Evolutionary conservation across 2,797 vertebrate genomes (phyloP).

Genomic region (Eulemur mongoz): DNA sequence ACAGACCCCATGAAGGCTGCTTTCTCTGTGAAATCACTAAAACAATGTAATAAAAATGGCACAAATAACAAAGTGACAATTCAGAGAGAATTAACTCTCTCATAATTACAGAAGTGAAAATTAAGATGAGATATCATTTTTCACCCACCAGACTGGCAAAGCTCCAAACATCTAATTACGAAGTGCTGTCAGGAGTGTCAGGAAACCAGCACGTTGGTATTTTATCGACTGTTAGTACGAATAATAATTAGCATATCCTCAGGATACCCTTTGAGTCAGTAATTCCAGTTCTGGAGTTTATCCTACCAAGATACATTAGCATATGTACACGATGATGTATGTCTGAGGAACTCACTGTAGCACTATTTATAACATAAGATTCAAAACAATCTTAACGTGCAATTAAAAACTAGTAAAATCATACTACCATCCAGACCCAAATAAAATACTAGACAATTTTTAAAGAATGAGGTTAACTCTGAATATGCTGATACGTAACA

Average conservation of each 20-base stretch:
- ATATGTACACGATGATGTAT: neutral
- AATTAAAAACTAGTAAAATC: conserved; percentile 14
- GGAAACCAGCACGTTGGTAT: neutral
- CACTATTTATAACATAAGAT: neutral
- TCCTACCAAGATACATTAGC: neutral
- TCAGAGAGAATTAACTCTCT: conserved; percentile 10
- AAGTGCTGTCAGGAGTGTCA: neutral
- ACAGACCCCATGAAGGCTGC: neutral
- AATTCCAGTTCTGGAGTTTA: neutral
- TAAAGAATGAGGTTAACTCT: neutral
- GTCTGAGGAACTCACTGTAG: neutral
- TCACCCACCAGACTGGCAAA: neutral
- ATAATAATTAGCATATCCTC: neutral
- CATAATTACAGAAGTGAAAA: neutral
- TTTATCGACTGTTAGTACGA: neutral
- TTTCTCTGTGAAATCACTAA: neutral
- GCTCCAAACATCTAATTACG: neutral
- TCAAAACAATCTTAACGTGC: neutral
- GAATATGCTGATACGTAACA: neutral
- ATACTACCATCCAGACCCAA: neutral
- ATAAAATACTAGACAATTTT: neutral
- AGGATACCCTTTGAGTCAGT: neutral
- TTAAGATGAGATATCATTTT: neutral
- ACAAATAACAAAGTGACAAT: neutral
- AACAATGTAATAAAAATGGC: neutral